Conservation (phyloP, 2,888 invertebrate species). For the Agrochola lota region DNA sequence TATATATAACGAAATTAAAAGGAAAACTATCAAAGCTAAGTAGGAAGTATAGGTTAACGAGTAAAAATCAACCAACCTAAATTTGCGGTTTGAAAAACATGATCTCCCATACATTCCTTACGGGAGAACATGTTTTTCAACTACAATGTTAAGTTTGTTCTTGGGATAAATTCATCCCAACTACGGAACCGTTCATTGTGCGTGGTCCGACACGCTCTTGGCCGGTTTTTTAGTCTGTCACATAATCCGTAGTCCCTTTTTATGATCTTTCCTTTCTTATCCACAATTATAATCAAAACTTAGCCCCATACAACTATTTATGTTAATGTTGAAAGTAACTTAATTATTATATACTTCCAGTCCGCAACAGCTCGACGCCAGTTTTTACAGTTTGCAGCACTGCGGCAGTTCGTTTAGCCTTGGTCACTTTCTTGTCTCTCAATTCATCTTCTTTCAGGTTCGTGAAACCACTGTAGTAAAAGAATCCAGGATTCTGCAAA, state of each 20-base stretch:
- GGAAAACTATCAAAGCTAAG: no score
- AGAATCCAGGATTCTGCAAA: conserved; percentile 82
- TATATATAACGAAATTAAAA: no score
- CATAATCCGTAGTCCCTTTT: neutral
- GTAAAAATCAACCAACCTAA: no score
- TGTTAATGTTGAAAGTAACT: neutral
- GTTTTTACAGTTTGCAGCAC: conserved; percentile 74
- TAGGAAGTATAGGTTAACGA: no score
- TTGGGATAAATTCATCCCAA: no score
- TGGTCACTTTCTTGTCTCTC: conserved; percentile 80
- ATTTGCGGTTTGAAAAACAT: no score
- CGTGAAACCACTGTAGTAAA: conserved; percentile 82
- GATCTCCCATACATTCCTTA: no score
- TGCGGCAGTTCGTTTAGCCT: conserved; percentile 72
- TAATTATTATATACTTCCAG: conserved; percentile 74
- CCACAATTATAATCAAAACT: neutral
- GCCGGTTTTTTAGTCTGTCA: no score
- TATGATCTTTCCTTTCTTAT: neutral
- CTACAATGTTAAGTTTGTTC: no score
- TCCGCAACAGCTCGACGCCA: conserved; percentile 80
- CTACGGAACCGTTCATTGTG: no score
- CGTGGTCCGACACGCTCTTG: no score
- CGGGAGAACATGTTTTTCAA: no score
- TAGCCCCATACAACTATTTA: neutral
- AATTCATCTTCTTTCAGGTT: conserved; percentile 83